Evolutionary conservation across 2,888 invertebrate genomes (phyloP).

Genomic region (Oligia strigilis): DNA sequence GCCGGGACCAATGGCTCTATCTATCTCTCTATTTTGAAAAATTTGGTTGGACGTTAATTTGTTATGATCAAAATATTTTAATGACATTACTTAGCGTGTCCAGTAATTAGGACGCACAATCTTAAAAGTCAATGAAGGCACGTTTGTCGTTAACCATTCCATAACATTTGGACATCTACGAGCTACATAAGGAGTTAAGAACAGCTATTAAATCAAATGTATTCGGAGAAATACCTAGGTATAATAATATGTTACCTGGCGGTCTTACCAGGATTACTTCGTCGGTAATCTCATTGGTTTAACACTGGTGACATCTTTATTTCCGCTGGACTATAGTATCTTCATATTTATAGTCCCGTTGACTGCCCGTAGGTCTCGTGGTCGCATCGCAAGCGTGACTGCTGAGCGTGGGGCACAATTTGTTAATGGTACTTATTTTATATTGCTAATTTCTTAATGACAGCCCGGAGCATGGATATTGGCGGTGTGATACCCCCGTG

Average conservation of each 20-base stretch:
- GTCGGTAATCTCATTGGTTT: conserved; percentile 4
- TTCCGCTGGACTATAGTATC: background rate
- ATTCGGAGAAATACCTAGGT: conserved; percentile 34
- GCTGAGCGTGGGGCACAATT: too few relatives aligned
- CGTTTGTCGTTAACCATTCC: conserved; percentile 38
- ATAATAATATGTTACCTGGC: background rate
- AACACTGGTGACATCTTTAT: background rate
- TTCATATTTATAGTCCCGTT: background rate
- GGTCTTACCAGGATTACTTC: conserved; percentile 13
- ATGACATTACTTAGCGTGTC: background rate
- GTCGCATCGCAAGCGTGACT: too few relatives aligned
- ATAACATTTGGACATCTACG: conserved; percentile 25
- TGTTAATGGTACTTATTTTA: too few relatives aligned
- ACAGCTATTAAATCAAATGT: conserved; percentile 51
- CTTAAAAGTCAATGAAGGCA: conserved; percentile 27
- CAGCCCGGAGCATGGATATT: too few relatives aligned
- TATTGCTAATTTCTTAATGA: too few relatives aligned
- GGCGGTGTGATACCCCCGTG: too few relatives aligned
- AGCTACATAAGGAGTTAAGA: conserved; percentile 13
- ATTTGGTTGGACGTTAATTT: background rate
- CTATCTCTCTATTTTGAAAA: background rate
- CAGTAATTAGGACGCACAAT: conserved; percentile 41
- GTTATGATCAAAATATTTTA: conserved; percentile 4
- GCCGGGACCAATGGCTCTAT: too few relatives aligned
- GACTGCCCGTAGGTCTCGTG: too few relatives aligned